Percentiles rank a stretch among this genome's conserved stretches.
Conservation (phyloP, 2,797 vertebrate genomes). For the Tenualosa ilisha region DNA sequence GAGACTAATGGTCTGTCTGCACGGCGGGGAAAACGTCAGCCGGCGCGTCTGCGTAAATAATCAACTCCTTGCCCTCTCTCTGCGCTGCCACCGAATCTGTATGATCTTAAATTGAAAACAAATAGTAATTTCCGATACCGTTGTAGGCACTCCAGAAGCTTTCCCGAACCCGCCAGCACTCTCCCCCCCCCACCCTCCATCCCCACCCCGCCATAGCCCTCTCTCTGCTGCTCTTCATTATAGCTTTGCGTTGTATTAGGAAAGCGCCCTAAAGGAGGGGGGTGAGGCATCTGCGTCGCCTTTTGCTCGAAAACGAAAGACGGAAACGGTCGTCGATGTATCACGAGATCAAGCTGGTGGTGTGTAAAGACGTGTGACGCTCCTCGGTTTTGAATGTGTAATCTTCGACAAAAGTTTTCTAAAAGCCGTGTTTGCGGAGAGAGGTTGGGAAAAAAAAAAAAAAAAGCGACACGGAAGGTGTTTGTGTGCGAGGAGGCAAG, state of each 20-base stretch:
- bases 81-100: slow-evolving; percentile 59
- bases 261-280: background rate
- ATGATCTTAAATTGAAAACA: slow-evolving; percentile 80
- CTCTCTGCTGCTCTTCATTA: background rate
- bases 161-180: background rate
- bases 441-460: no score
- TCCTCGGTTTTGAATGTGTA: slow-evolving; percentile 48
- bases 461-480: background rate
- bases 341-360: slow-evolving; percentile 25
- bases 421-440: slow-evolving; percentile 29
- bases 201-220: slow-evolving; percentile 13
- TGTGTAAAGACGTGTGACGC: slow-evolving; percentile 42
- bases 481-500: background rate
- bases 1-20: slow-evolving; percentile 74
- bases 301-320: background rate
- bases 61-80: slow-evolving; percentile 60
- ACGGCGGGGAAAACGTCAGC: slow-evolving; percentile 57
- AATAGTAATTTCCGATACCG: slow-evolving; percentile 74
- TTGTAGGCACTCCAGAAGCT: slow-evolving; percentile 31
- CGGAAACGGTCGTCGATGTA: background rate
- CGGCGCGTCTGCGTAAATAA: slow-evolving; percentile 65
- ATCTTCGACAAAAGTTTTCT: slow-evolving; percentile 52
- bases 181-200: slow-evolving; percentile 51
- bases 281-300: no score
- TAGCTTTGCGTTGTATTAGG: slow-evolving; percentile 38